Evolutionary conservation across 2,113 vertebrate species (phyloP), one percentile per base, ranked within the genome.

Genomic region (cattle (Bos taurus)): DNA sequence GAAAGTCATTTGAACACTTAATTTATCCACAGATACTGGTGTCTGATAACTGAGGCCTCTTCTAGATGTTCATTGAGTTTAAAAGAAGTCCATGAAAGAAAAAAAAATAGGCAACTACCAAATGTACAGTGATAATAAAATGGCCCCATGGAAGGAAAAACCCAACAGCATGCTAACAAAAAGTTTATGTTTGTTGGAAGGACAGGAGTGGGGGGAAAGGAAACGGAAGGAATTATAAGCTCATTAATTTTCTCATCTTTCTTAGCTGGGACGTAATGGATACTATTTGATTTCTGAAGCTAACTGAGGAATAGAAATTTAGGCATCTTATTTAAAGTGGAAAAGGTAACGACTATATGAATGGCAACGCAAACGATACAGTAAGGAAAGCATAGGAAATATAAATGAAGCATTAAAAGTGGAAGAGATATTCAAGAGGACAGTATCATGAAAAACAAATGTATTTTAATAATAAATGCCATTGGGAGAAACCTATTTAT

Each of bases 231-330:
- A 91, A 78, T 54, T 19, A 28, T 28, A 84, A 93, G 7, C 56
- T 90, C 33, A n/a, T 90, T 94, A 36, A 16, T 60, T 94, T 97
- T 90, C 56, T 96, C 23, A 88, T 48, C 57, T 90, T 92, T 90
- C 26, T 90, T 71, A 67, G 36, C n/a, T 92, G 57, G n/a, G 3
- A 92, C 43, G 43, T 56, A 86, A 82, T 48, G 80, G 57, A 78
- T 92, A 60, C 33, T 52, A 64, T 62, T 64, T 81, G 64, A 90
- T 87, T 94, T 94, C 60, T 94, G 88, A 96, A 80, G 7, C 67
- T 80, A 94, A 86, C 56, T 77, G 25, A 82, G 48, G 96, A 94
- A 92, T 82, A 57, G 26, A 92, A 92, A 54, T 56, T 64, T 94
- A 91, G 85, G 48, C 26, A 71, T 86, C 40, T 88, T 88, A 60